Evolutionary conservation across 2,113 vertebrate species (phyloP).

Genomic region (Mustela lutreola): DNA sequence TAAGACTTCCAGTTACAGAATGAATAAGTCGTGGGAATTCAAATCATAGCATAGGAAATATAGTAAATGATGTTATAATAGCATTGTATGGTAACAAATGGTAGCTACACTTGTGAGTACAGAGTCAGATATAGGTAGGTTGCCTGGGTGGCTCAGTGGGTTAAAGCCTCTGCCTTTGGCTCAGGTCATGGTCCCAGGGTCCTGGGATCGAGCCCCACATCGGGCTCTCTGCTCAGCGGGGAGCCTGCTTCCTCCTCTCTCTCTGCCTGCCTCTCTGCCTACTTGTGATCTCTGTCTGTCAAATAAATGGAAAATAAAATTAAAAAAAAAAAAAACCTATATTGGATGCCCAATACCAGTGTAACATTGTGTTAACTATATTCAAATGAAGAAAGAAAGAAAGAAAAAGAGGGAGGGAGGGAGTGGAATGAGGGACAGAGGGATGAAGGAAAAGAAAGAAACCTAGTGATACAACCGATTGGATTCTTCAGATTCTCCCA

Average conservation of each 20-base stretch:
- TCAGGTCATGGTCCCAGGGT: no score
- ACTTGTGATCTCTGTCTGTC: no score
- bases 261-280: no score
- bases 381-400: not conserved
- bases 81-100: not conserved
- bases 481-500: not conserved
- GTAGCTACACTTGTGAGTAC: not conserved
- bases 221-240: no score
- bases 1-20: not conserved
- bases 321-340: not conserved
- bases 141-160: no score
- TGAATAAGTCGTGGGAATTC: not conserved
- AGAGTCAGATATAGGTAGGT: not conserved
- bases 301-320: no score
- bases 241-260: no score
- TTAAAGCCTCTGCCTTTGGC: no score
- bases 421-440: not conserved
- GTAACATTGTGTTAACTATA: not conserved
- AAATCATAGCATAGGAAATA: not conserved
- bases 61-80: not conserved
- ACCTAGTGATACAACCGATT: not conserved
- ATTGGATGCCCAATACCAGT: not conserved
- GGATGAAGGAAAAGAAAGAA: not conserved
- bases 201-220: no score
- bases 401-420: not conserved